Evolutionary conservation across 2,797 vertebrate genomes (phyloP), one percentile per base, ranked within the genome.

Genomic region (Sciaenops ocellatus): DNA sequence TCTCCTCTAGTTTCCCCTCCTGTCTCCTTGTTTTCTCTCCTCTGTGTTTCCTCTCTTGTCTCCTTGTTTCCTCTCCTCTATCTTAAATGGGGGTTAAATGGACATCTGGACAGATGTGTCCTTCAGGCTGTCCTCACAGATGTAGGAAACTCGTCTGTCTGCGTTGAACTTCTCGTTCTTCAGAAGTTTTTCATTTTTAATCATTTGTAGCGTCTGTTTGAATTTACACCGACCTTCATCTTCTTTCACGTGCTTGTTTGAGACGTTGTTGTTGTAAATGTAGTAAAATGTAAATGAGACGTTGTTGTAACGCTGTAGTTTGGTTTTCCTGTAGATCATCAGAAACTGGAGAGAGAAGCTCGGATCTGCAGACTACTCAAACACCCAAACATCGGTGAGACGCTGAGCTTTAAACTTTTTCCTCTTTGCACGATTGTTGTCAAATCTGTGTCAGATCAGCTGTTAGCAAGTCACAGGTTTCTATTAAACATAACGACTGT

Each of bases 271-370:
- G 12, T 82, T 38, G 30, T 30, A 28, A 28, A 28, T 30, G 34
- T 38, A 9, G 34, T 38, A 1, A 38, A 38, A 38, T 38, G 34
- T 26, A 1, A 18, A n/a, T 59, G 20, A 62, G 24, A n/a, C 20
- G 11, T 54, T 8, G 13, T 54, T 18, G 12, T 82, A 26, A 80
- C 41, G 7, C 13, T 3, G 17, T 17, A 1, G 3, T 71, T 66
- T 81, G 18, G 34, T 38, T 80, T 64, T 91, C 80, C 80, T 85
- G 77, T 90, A 99, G 98, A 99, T 86, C 98, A 99, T 72, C 98
- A 99, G 94, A 99, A 99, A 79, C 94, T 99, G 93, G 98, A 99
- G 84, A 93, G 98, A 44, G 98, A 99, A 92, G 98, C 98, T 62
- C 94, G 98, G 72, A 99, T 99, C 92, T 99, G 98, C 92, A 97